These are phyloP conservation scores for Chorisops tibialis DNA, from an alignment of 2,888 invertebrate species.

Conservation along the genomic window DNA sequence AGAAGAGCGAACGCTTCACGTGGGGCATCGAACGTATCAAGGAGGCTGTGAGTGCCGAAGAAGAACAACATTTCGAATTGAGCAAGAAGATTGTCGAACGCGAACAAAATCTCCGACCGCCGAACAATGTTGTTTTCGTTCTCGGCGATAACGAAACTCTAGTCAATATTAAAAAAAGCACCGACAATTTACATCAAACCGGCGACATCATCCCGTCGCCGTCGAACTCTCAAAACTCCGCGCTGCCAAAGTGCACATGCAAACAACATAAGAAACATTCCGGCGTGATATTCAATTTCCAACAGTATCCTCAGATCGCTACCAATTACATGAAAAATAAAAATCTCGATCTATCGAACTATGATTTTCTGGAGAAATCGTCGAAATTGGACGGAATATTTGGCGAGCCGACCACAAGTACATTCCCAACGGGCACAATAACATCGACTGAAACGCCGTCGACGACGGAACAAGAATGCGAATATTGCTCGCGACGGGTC, in stretches of 20 bases:
- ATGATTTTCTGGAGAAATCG: constrained; percentile 59
- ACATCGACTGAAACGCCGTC: constrained; percentile 2
- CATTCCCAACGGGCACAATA: constrained; percentile 41
- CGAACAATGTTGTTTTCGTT: constrained; percentile 61
- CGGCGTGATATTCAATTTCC: constrained; percentile 71
- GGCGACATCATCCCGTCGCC: background rate
- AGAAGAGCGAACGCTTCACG: constrained; percentile 45
- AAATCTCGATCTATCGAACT: constrained; percentile 62
- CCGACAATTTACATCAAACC: background rate
- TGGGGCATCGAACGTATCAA: constrained; percentile 51
- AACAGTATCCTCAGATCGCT: constrained; percentile 70
- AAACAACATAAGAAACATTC: constrained; percentile 63
- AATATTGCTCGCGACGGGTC: constrained; percentile 57
- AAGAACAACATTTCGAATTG: constrained; percentile 45
- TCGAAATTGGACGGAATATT: constrained; percentile 55
- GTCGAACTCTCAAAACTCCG: constrained; percentile 1
- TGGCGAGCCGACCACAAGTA: constrained; percentile 55
- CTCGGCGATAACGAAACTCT: constrained; percentile 68
- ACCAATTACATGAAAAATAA: constrained; percentile 74
- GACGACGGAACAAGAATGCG: constrained; percentile 47
- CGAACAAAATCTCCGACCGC: constrained; percentile 36
- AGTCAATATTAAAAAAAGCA: constrained; percentile 59
- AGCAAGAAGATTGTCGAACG: constrained; percentile 43
- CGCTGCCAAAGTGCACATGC: constrained; percentile 36
- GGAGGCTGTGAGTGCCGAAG: constrained; percentile 47